Percentiles rank a stretch among this genome's conserved stretches.
These are phyloP conservation scores for Diplosoma virens DNA, from an alignment of 23 tunicate species.

Conservation along the genomic window DNA sequence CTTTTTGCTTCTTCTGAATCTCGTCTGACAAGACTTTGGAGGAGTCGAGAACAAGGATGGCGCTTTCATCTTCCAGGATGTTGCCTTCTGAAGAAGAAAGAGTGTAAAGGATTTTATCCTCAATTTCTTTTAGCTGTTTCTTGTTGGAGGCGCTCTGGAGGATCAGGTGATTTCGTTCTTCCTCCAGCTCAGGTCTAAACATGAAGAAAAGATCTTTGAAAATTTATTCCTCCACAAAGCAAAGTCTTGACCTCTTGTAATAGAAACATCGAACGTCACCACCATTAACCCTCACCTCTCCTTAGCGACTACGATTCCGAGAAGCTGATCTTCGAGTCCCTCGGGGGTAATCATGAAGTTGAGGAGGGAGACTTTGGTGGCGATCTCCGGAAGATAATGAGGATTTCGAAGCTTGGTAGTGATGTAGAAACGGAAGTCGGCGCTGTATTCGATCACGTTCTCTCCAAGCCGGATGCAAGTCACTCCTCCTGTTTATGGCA, in stretches of 20 bases:
- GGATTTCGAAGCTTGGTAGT: constrained; percentile 98
- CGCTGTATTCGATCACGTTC: constrained; percentile 92
- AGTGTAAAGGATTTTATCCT: constrained; percentile 95
- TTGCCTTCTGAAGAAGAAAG: constrained; percentile 98
- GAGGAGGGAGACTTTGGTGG: constrained; percentile 98
- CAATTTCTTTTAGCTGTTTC: constrained; percentile 97
- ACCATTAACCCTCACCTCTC: constrained; percentile 84
- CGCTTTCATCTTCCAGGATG: constrained; percentile 96
- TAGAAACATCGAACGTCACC: too few relatives aligned
- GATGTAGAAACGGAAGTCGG: constrained; percentile 96
- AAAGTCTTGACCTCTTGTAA: too few relatives aligned
- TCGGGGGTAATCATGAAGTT: constrained; percentile 99
- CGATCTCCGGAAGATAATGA: constrained; percentile 93
- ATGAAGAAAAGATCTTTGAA: too few relatives aligned
- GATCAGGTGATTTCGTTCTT: constrained; percentile 90
- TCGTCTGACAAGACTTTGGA: constrained; percentile 96
- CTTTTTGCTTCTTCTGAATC: constrained; percentile 97
- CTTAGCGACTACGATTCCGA: constrained; percentile 98
- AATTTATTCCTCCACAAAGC: too few relatives aligned
- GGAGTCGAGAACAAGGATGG: constrained; percentile 90
- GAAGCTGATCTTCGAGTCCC: constrained; percentile 96
- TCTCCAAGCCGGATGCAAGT: constrained; percentile 92
- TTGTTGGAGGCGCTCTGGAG: constrained; percentile 95
- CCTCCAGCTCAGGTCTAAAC: constrained; percentile 98
- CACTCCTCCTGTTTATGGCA: constrained; percentile 90